Percentiles rank a stretch among this genome's conserved stretches.
Evolutionary conservation across 2,113 vertebrate genomes (phyloP).

Genomic region (Bubo bubo): DNA sequence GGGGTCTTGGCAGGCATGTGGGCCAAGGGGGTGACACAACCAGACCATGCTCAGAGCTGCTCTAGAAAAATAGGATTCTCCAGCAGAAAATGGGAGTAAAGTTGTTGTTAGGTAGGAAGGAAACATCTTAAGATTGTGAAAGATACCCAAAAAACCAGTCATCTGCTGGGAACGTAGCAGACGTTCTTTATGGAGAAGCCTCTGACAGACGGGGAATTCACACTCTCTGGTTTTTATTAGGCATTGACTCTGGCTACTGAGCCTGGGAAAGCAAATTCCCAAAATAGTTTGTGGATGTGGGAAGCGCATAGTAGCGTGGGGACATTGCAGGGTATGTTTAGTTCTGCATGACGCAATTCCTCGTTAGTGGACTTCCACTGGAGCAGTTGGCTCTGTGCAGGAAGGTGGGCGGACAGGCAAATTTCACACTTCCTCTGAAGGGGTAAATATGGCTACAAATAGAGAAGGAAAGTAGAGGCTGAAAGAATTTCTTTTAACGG

Average conservation of each 20-base stretch:
- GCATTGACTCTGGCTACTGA: background rate
- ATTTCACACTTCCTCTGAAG: background rate
- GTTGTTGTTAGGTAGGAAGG: background rate
- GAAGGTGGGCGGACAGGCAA: background rate
- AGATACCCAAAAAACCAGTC: background rate
- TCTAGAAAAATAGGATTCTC: background rate
- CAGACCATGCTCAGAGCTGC: background rate
- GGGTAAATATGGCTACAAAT: background rate
- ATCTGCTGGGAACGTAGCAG: background rate
- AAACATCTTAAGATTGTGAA: background rate
- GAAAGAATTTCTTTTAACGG: background rate
- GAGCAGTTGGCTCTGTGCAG: background rate
- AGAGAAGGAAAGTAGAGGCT: background rate
- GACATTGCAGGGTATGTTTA: background rate
- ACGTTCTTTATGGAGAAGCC: background rate
- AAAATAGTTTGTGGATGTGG: background rate
- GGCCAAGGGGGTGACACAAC: background rate
- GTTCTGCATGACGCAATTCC: background rate
- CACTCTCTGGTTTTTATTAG: background rate
- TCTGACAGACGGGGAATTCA: background rate
- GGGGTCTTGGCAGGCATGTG: background rate
- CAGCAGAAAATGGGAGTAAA: background rate
- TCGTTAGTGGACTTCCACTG: background rate
- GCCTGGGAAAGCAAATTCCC: background rate
- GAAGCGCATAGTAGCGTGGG: rapidly evolving